Conservation (phyloP, 2,888 invertebrate genomes). For the Tetheella fluctuosa region DNA sequence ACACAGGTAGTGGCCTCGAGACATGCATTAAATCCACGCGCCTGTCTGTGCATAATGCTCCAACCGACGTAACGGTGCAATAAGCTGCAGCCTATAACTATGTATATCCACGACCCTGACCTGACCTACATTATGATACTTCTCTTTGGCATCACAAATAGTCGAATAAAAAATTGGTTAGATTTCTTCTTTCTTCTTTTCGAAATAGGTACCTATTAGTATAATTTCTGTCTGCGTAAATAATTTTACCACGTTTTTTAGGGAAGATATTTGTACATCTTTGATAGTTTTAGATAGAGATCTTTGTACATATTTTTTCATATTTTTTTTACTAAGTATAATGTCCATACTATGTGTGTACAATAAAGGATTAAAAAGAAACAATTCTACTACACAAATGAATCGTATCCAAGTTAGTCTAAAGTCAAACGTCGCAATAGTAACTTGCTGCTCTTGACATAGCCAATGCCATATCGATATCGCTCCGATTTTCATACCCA, state of each 20-base stretch:
- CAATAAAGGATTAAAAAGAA: too few relatives aligned
- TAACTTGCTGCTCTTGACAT: background rate
- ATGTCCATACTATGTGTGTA: too few relatives aligned
- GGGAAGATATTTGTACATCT: too few relatives aligned
- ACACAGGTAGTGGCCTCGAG: slow-evolving; percentile 36
- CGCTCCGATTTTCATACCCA: background rate
- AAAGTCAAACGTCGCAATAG: background rate
- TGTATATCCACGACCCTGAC: slow-evolving; percentile 38
- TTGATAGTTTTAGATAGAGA: too few relatives aligned
- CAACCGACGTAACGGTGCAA: slow-evolving; percentile 10
- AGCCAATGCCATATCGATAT: slow-evolving; percentile 1
- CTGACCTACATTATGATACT: slow-evolving; percentile 32
- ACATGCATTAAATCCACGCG: slow-evolving; percentile 50
- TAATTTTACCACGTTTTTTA: too few relatives aligned
- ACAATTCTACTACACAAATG: background rate
- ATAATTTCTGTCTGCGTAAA: too few relatives aligned
- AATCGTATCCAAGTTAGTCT: background rate
- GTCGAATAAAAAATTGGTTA: background rate
- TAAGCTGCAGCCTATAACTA: slow-evolving; percentile 16
- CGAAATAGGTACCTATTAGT: too few relatives aligned
- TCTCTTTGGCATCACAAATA: background rate
- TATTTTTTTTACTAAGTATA: too few relatives aligned
- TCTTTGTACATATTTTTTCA: too few relatives aligned
- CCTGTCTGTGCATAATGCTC: slow-evolving; percentile 35
- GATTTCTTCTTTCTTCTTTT: background rate